Conservation (phyloP, 1,140 invertebrate species). For the Pseudomyrmex concolor region DNA sequence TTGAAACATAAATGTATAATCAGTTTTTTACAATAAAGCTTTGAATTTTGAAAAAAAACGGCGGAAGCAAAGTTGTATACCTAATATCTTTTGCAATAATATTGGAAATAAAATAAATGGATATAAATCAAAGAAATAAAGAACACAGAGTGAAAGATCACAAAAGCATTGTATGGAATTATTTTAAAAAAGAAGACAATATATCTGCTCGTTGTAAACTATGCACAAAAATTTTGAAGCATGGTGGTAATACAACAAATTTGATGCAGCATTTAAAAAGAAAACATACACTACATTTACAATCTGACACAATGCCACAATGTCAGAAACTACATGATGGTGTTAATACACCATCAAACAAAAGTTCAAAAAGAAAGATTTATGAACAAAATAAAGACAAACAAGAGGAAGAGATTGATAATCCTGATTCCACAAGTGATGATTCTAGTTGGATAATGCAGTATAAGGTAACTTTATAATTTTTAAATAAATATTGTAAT, state of each 20-base stretch:
- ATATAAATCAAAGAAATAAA: too few relatives aligned
- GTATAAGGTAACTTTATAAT: background rate
- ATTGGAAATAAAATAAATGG: too few relatives aligned
- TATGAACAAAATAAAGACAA: background rate
- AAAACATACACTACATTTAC: background rate
- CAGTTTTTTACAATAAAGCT: too few relatives aligned
- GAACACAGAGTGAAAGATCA: too few relatives aligned
- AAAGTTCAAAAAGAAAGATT: background rate
- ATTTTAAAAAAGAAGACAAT: background rate
- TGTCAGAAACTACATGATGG: background rate
- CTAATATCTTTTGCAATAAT: too few relatives aligned
- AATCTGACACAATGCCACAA: background rate
- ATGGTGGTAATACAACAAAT: constrained; percentile 7
- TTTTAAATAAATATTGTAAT: too few relatives aligned
- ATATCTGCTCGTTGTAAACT: background rate
- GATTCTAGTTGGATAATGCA: background rate
- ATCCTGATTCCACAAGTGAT: background rate
- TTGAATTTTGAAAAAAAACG: too few relatives aligned
- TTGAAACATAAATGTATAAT: too few relatives aligned
- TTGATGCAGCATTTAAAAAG: constrained; percentile 19
- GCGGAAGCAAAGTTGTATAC: too few relatives aligned
- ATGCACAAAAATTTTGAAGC: background rate
- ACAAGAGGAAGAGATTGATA: background rate
- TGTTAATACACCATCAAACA: background rate
- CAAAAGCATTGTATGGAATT: background rate